Percentiles rank a stretch among this genome's conserved stretches.
Evolutionary conservation across 2,888 invertebrate species (phyloP).

Genomic region (Mythimna albipuncta): DNA sequence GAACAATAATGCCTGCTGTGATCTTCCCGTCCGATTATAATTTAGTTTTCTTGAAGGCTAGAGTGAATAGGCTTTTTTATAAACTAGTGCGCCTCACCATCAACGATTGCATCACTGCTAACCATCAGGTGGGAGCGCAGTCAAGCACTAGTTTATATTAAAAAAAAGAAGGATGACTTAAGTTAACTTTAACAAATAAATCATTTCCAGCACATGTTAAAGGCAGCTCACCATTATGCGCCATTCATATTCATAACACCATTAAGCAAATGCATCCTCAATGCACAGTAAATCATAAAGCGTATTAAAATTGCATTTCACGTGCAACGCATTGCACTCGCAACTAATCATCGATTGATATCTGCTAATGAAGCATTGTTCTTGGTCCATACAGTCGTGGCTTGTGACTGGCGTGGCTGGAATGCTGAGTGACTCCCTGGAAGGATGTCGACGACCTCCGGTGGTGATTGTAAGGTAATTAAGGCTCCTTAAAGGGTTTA

Average conservation of each 20-base stretch:
- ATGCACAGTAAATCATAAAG: constrained; percentile 40
- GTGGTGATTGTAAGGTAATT: constrained; percentile 45
- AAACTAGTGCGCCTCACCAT: no score
- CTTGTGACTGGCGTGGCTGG: constrained; percentile 16
- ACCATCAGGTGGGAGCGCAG: no score
- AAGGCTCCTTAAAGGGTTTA: constrained; percentile 10
- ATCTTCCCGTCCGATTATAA: no score
- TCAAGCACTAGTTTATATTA: no score
- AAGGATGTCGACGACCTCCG: constrained; percentile 35
- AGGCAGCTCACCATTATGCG: neutral
- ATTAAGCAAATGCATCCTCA: constrained; percentile 39
- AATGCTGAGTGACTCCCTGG: constrained; percentile 35
- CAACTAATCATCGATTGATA: constrained; percentile 59
- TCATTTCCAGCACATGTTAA: neutral
- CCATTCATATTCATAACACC: neutral
- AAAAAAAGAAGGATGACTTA: no score
- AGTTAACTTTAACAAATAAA: neutral
- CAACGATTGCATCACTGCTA: no score
- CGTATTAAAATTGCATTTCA: constrained; percentile 28
- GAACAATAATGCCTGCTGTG: no score
- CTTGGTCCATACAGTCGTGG: constrained; percentile 18
- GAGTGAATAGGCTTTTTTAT: no score
- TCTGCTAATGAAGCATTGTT: constrained; percentile 68
- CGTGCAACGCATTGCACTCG: constrained; percentile 37
- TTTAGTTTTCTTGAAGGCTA: no score